phyloP scores from a whole-genome alignment of 2,797 vertebrate species.

The Morus bassanus region DNA sequence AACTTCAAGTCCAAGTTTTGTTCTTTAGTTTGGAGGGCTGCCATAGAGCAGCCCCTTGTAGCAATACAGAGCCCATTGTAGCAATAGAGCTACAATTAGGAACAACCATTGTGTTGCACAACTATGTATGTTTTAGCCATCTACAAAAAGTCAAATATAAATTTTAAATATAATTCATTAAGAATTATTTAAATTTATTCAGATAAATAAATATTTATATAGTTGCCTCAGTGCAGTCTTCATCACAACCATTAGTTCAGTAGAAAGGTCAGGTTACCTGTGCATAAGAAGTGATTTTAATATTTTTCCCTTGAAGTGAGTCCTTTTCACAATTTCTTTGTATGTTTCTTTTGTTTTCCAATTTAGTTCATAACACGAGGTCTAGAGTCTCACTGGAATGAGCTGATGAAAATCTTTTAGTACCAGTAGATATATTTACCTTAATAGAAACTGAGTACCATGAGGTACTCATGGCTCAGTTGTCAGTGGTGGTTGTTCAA shows the following conservation, averaged over 20 bases:
- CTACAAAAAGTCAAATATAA: background rate
- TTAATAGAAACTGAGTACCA: background rate
- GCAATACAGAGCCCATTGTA: too few species aligned
- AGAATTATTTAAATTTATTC: background rate
- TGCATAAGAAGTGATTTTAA: background rate
- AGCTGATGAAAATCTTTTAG: background rate
- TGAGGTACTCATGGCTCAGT: background rate
- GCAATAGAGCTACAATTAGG: background rate
- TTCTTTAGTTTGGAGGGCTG: background rate
- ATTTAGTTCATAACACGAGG: background rate
- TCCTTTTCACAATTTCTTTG: background rate
- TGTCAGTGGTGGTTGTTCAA: background rate
- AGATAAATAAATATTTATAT: background rate
- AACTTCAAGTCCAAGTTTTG: background rate
- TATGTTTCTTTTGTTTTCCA: background rate
- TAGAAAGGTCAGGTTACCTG: background rate
- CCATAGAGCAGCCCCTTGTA: background rate
- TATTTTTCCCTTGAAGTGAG: background rate
- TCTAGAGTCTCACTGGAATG: background rate
- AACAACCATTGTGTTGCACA: background rate
- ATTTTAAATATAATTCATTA: background rate
- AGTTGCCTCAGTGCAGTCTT: background rate
- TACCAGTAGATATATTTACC: background rate
- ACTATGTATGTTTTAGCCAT: background rate
- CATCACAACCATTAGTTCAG: background rate